A percentile compares a stretch with the other conserved stretches of the same genome.
phyloP scores from a whole-genome alignment of 2,113 vertebrate species.

The Paramormyrops kingsleyae region DNA sequence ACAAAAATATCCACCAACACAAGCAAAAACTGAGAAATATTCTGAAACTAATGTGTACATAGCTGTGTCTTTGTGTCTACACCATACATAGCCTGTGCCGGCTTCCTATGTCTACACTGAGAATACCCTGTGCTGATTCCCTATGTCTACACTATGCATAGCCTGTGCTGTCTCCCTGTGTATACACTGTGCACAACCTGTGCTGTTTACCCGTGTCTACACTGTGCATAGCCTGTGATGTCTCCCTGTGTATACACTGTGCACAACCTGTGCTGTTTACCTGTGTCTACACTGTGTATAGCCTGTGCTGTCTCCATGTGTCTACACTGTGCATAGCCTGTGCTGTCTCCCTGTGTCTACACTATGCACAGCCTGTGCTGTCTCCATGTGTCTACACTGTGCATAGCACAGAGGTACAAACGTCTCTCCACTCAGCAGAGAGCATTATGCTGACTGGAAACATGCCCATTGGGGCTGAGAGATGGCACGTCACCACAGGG shows the following conservation, averaged over 20 bases:
- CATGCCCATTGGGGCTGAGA: background rate
- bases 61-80: background rate
- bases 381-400: background rate
- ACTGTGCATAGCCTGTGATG: background rate
- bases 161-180: background rate
- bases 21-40: background rate
- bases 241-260: background rate
- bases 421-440: background rate
- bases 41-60: background rate
- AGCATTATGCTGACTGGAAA: background rate
- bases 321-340: background rate
- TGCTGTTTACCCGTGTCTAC: background rate
- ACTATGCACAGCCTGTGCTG: background rate
- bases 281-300: too few species aligned
- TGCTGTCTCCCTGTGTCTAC: background rate
- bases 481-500: background rate
- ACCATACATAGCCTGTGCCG: background rate
- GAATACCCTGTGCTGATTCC: too few species aligned
- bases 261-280: background rate
- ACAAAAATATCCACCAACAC: background rate
- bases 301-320: background rate
- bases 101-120: background rate
- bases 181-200: background rate
- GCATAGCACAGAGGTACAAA: background rate
- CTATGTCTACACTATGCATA: background rate